Evolutionary conservation across 2,797 vertebrate species (phyloP), one percentile per base, ranked within the genome.

Genomic region (Emys orbicularis): DNA sequence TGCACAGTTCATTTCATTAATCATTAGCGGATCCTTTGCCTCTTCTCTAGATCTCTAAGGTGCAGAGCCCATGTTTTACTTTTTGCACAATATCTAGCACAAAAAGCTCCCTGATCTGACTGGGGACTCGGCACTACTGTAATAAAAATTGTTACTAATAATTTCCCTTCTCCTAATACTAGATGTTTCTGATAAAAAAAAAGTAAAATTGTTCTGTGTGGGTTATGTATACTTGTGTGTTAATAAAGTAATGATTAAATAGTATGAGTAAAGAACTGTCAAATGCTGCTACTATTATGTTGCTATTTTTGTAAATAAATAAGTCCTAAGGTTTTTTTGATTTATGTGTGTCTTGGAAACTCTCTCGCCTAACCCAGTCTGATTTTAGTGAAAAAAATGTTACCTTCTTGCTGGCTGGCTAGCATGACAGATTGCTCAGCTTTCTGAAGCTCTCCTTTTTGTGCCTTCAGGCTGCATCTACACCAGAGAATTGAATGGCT

Each of bases 231-330:
- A 91, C 97, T 96, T 97, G 89, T 95, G 79, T 95, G 90, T 85
- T 93, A 93, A 85, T 93, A 91, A 95, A 90, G 79, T 82, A 94
- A 52, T 59, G 91, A 44, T 83, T 72, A 94, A 95, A 92, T 95
- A 50, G 79, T 96, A 83, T 47, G 49, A 57, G 15, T 94, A 86
- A 96, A 96, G 61, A 90, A 94, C 89, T 92, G 85, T 91, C 59
- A 93, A 94, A 88, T 93, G 86, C 90, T 95, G 79, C 87, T 97
- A 59, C 84, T 95, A 86, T 50, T n/a, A 90, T 95, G 83, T 93
- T 95, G 68, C 91, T 96, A 83, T 95, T 96, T 97, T 98, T 92
- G 91, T 97, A 93, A 98, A 97, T 97, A 97, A 97, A 56, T 81
- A 89, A 83, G 52, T 89, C 47, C 59, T 90, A 81, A 95, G 95